These are phyloP conservation scores for Rallus limicola DNA, from an alignment of 2,113 vertebrate species.

Conservation along the genomic window DNA sequence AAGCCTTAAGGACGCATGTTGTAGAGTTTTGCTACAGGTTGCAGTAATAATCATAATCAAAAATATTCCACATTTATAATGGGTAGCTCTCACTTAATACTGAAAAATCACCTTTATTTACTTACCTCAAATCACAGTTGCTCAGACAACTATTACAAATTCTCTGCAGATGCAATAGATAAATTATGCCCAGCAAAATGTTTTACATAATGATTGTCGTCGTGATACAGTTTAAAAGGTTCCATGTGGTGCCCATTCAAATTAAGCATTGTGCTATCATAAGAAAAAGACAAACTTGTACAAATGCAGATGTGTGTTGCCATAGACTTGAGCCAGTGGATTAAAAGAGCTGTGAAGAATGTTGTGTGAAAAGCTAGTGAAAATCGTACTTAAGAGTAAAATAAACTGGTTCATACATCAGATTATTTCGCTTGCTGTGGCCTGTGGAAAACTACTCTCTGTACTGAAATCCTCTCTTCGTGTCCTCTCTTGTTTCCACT, in stretches of 20 bases:
- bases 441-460: background rate
- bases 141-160: background rate
- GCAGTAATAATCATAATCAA: background rate
- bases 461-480: background rate
- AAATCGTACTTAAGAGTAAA: background rate
- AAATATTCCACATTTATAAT: background rate
- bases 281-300: background rate
- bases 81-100: background rate
- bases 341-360: background rate
- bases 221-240: background rate
- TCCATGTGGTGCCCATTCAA: background rate
- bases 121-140: background rate
- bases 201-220: background rate
- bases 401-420: background rate
- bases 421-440: background rate
- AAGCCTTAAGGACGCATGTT: background rate
- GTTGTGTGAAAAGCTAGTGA: background rate
- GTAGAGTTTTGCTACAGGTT: background rate
- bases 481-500: background rate
- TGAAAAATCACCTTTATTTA: background rate
- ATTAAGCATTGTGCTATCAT: background rate
- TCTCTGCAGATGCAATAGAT: background rate
- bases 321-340: background rate
- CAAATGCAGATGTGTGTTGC: background rate
- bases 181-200: background rate